Evolutionary conservation across 2,113 vertebrate species (phyloP), one percentile per base, ranked within the genome.

Genomic region (Cranoglanis bouderius): DNA sequence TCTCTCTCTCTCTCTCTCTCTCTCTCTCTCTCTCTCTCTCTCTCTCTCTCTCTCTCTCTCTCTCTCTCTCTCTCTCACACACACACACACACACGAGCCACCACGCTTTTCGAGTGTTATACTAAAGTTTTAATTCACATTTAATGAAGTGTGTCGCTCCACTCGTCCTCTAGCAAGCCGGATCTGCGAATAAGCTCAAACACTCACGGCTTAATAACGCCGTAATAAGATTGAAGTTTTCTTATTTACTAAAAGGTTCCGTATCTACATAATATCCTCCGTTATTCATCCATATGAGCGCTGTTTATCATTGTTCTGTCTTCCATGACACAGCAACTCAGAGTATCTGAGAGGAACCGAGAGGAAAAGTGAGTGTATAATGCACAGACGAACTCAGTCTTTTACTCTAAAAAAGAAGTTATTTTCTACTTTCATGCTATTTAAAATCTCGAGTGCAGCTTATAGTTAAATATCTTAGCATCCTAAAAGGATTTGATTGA

Each of bases 101-200:
- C 5, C 32, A 32, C 2, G 13, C 67, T 46, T 59, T 59, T 7
- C 12, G 7, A n/a, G 40, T 16, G 40, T 63, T 38, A 46, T 12
- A 40, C 32, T 84, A 40, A 88, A 85, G 63, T 67, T 85, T 85
- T 65, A 88, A 88, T 88, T 57, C 70, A 88, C 72, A n/a, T 65
- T 85, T 88, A 84, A 84, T 84, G 82, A 78, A 88, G 82, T 55
- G 55, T 84, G 82, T 74, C 57, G 35, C 55, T 65, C 82, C 43
- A 5, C n/a, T 85, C 35, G 6, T 77, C 13, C 82, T 53, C n/a
- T 53, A 32, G n/a, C 46, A 38, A 26, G 43, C 16, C 32, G 29
- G 57, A 49, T 46, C 85, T 19, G 46, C 1, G 40, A 72, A 74
- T n/a, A 38, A 43, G 40, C 49, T 51, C 63, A 7, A 53, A 49